phyloP scores from a whole-genome alignment of 1,140 invertebrate genomes.

The Ceratina australensis region DNA sequence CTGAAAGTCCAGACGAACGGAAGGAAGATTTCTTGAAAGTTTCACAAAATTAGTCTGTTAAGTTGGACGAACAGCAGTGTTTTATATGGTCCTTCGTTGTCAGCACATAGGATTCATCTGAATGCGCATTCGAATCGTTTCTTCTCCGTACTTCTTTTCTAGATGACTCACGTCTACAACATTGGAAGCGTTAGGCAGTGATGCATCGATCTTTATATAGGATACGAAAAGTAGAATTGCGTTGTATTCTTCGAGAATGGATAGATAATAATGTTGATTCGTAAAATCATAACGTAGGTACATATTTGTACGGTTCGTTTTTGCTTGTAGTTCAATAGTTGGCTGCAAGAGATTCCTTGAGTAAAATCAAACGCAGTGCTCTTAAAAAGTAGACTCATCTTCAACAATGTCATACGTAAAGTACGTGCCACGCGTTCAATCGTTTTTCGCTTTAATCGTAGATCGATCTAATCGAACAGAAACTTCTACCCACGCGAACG shows the following conservation, averaged over 20 bases:
- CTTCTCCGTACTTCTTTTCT: background rate
- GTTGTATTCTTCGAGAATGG: background rate
- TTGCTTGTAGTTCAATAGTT: too few species aligned
- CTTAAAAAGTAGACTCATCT: too few species aligned
- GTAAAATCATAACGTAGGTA: too few species aligned
- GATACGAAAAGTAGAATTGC: constrained; percentile 4
- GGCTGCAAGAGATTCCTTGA: too few species aligned
- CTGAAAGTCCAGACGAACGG: background rate
- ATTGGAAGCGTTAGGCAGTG: constrained; percentile 12
- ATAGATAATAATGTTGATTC: background rate
- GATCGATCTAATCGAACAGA: constrained; percentile 69
- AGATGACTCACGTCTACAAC: constrained; percentile 1
- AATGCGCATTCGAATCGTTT: background rate
- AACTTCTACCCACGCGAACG: constrained; percentile 66
- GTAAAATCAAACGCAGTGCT: too few species aligned
- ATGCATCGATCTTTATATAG: constrained; percentile 36
- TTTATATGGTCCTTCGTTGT: background rate
- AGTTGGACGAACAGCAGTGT: background rate
- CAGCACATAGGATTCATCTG: background rate
- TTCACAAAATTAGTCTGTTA: background rate
- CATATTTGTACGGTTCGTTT: too few species aligned
- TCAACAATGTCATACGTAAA: too few species aligned
- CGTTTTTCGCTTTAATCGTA: constrained; percentile 55
- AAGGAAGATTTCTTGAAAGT: background rate
- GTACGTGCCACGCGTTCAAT: constrained; percentile 2